These are phyloP conservation scores for Hippoglossus stenolepis DNA, from an alignment of 2,113 vertebrate species.

Conservation along the genomic window DNA sequence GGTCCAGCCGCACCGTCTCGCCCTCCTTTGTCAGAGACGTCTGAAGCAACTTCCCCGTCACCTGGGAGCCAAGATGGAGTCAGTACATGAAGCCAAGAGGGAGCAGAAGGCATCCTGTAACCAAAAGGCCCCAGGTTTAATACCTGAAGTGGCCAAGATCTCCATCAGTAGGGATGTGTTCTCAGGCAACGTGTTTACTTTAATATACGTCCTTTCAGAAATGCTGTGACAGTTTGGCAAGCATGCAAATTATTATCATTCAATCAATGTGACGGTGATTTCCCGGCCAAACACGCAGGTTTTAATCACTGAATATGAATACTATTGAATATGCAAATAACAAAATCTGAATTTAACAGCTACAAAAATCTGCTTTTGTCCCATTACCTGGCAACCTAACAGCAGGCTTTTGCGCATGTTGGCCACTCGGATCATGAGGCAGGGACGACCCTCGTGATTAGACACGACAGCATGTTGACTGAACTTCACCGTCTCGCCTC, in stretches of 20 bases:
- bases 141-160: slow-evolving; percentile 38
- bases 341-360: no score
- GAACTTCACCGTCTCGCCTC: slow-evolving; percentile 95
- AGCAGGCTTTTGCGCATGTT: slow-evolving; percentile 97
- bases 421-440: slow-evolving; percentile 96
- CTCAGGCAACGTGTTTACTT: neutral
- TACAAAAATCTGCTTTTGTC: neutral
- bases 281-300: no score
- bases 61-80: slow-evolving; percentile 76
- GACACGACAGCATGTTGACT: slow-evolving; percentile 94
- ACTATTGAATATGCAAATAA: no score
- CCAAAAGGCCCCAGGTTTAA: slow-evolving; percentile 59
- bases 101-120: slow-evolving; percentile 59
- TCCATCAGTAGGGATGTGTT: neutral
- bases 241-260: no score
- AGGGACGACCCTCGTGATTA: slow-evolving; percentile 88
- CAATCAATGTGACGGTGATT: no score
- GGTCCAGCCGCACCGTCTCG: slow-evolving; percentile 91
- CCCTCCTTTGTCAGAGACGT: slow-evolving; percentile 93
- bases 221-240: no score
- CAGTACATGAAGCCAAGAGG: slow-evolving; percentile 53
- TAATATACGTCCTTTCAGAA: no score
- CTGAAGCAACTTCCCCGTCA: slow-evolving; percentile 95
- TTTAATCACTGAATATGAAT: no score
- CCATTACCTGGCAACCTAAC: slow-evolving; percentile 89